A percentile compares a stretch with the other conserved stretches of the same genome.
phyloP scores from a whole-genome alignment of 2,113 vertebrate genomes.

The Myanophis thanlyinensis region DNA sequence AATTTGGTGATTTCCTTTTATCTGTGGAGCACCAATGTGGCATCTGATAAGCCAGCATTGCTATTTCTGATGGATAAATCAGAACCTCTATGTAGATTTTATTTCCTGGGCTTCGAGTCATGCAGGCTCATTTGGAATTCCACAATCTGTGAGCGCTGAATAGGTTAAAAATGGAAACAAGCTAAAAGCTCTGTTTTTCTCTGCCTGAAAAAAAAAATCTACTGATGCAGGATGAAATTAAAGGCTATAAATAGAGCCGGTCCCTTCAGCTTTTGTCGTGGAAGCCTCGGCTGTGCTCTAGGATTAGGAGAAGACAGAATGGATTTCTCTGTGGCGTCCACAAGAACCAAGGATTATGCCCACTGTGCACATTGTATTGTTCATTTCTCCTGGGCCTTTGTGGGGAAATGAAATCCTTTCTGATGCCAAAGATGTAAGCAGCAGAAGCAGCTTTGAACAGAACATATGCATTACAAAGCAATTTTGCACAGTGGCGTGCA shows the following conservation, averaged over 20 bases:
- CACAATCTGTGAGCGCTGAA: constrained; percentile 54
- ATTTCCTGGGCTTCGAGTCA: constrained; percentile 29
- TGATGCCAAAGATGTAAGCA: constrained; percentile 60
- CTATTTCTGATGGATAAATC: constrained; percentile 2
- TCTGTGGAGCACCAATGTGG: constrained; percentile 42
- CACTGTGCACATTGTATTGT: constrained; percentile 68
- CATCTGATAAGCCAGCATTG: constrained; percentile 13
- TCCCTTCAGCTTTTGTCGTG: constrained; percentile 67
- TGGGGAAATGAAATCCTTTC: constrained; percentile 61
- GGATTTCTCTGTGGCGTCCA: constrained; percentile 72
- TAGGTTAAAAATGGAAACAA: constrained; percentile 67
- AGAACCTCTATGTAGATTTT: constrained; percentile 11
- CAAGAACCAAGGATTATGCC: constrained; percentile 70
- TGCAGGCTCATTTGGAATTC: constrained; percentile 53
- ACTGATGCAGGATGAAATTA: constrained; percentile 71
- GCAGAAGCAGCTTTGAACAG: constrained; percentile 44
- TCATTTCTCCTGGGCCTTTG: constrained; percentile 59
- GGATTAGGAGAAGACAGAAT: constrained; percentile 72
- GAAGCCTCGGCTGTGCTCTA: constrained; percentile 46
- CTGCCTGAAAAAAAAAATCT: constrained; percentile 66
- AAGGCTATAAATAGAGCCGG: constrained; percentile 71
- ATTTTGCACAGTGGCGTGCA: constrained; percentile 46
- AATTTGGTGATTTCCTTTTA: not conserved
- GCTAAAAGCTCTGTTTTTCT: constrained; percentile 58
- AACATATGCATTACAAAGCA: constrained; percentile 38